phyloP scores from a whole-genome alignment of 2,113 vertebrate species.

The Dipodomys stephensi region DNA sequence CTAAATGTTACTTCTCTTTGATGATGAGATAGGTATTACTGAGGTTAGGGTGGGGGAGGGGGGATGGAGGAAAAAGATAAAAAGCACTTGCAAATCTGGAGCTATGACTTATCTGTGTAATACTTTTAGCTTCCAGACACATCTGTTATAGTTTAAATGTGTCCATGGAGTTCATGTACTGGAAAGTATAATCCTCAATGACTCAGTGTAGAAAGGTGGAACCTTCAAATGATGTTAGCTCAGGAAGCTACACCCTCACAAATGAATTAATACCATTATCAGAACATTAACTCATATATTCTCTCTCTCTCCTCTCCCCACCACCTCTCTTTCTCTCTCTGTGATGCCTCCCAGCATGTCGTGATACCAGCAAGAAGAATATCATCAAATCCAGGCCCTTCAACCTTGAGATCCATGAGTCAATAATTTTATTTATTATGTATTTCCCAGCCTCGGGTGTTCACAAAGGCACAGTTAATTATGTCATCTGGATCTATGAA shows the following conservation, averaged over 20 bases:
- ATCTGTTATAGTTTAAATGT: not conserved
- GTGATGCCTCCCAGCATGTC: not conserved
- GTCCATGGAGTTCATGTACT: not conserved
- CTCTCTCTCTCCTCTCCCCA: too few relatives aligned
- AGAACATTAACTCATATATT: too few relatives aligned
- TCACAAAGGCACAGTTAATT: not conserved
- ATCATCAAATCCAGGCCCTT: not conserved
- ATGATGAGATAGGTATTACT: rapidly evolving
- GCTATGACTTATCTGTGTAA: not conserved
- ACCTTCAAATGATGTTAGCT: not conserved
- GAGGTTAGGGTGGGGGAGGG: not conserved
- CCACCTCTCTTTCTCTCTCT: not conserved
- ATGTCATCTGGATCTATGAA: not conserved
- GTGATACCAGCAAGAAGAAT: not conserved
- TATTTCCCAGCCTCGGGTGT: not conserved
- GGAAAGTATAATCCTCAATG: not conserved
- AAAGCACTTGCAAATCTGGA: not conserved
- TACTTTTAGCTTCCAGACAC: not conserved
- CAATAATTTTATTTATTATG: not conserved
- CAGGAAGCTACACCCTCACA: not conserved
- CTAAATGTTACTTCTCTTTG: not conserved
- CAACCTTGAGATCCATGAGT: not conserved
- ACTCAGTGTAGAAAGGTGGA: not conserved
- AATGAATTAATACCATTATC: not conserved
- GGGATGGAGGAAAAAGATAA: not conserved